Evolutionary conservation across 2,113 vertebrate genomes (phyloP), one percentile per base, ranked within the genome.

Genomic region (Sebastes fasciatus): DNA sequence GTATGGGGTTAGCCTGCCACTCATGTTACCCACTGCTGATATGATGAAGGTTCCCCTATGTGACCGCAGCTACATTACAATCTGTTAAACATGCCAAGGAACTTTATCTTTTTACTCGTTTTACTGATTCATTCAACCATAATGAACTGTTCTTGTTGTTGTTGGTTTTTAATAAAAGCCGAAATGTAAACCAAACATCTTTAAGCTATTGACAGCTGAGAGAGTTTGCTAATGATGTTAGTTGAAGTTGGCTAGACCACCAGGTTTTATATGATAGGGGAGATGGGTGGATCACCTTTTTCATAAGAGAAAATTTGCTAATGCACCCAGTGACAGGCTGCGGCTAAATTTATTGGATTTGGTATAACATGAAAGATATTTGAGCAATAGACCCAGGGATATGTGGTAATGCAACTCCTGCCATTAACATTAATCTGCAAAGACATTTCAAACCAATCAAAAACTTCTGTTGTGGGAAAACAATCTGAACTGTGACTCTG

Each of bases 1-100:
- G 43, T 26, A 1, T 72, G 13, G 4, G 51, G 40, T 63, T 61
- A 8, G 54, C 34, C 79, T 78, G 75, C 19, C 64, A 74, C 69
- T 79, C 78, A 19, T 16, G 74, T 85, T 45, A 57, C 26, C 84
- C 2, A 8, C 63, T 64, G 76, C 69, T 62, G 61, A 73, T 61
- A 48, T 40, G n/a, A 76, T 68, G 45, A 26, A 71, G 55, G 63
- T 62, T 79, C 5, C 62, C 49, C 77, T 77, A 51, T 0, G 67
- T 74, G 17, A 23, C 46, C 13, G 19, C 10, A 49, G 55, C 14
- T 16, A 6, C 34, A 17, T 43, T 43, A 23, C 48, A 26, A 34
- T 16, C 48, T 57, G 42, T 69, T 46, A 12, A 55, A 69, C 51
- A 51, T 58, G 6, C 4, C 14, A 49, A 9, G 16, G n/a, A 16